These are phyloP conservation scores for Cyprinodon brontotheroides DNA, from an alignment of 2,113 vertebrate species.

Conservation along the genomic window DNA sequence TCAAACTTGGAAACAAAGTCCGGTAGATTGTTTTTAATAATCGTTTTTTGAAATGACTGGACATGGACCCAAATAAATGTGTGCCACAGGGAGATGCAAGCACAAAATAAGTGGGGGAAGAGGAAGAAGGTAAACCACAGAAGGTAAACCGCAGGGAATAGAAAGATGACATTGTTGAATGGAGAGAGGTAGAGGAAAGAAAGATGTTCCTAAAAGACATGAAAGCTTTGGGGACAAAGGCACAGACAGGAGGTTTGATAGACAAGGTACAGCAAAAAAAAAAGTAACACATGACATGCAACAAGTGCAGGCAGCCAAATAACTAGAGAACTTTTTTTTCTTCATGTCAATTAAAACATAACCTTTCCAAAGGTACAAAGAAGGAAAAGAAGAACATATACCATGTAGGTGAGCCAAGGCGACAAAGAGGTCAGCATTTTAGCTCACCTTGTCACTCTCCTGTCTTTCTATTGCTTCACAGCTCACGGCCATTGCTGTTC, in stretches of 20 bases:
- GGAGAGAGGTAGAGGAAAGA: constrained; percentile 6
- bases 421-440: constrained; percentile 43
- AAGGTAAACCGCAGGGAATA: constrained; percentile 21
- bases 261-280: constrained; percentile 46
- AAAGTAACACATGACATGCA: constrained; percentile 57
- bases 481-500: constrained; percentile 13
- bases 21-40: no score
- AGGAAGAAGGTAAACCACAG: constrained; percentile 35
- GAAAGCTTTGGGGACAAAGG: not conserved
- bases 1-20: no score
- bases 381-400: constrained; percentile 23
- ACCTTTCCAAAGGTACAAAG: constrained; percentile 43
- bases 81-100: constrained; percentile 46
- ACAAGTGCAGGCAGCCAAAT: constrained; percentile 51
- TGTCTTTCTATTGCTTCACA: constrained; percentile 41
- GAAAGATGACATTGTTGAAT: constrained; percentile 17
- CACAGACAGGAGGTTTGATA: constrained; percentile 35
- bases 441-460: constrained; percentile 52
- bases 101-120: constrained; percentile 27
- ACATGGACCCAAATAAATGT: no score
- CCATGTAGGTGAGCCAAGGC: constrained; percentile 43
- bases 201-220: constrained; percentile 5
- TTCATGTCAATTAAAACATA: constrained; percentile 65
- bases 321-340: constrained; percentile 35
- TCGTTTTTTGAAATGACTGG: no score